Evolutionary conservation across 2,888 invertebrate genomes (phyloP).

Genomic region (Hoplodrina ambigua): DNA sequence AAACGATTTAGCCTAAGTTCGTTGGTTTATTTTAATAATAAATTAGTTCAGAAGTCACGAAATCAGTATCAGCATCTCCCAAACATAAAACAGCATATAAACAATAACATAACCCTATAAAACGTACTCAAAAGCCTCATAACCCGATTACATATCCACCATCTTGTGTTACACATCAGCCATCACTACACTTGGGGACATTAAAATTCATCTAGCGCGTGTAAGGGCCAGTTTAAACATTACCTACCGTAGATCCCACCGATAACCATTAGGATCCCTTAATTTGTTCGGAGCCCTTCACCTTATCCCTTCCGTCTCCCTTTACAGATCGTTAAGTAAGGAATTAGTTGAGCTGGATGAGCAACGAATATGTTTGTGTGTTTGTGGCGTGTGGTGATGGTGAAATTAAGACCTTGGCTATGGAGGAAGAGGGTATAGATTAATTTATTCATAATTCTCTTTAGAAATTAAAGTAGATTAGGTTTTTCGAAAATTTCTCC

Average conservation of each 20-base stretch:
- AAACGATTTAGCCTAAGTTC: too few relatives aligned
- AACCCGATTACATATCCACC: conserved; percentile 37
- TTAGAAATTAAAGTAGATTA: too few relatives aligned
- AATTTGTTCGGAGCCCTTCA: conserved; percentile 88
- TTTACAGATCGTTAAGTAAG: conserved; percentile 84
- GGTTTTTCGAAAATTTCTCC: too few relatives aligned
- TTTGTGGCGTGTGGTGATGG: neutral
- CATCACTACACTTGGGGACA: conserved; percentile 69
- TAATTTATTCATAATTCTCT: too few relatives aligned
- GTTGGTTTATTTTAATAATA: too few relatives aligned
- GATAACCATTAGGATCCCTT: conserved; percentile 90
- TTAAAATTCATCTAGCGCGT: conserved; percentile 88
- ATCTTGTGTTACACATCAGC: conserved; percentile 51
- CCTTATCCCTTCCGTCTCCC: conserved; percentile 89
- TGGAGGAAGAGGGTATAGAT: too few relatives aligned
- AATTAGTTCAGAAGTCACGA: too few relatives aligned
- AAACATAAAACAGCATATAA: conserved; percentile 18
- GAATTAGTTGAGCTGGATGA: conserved; percentile 67
- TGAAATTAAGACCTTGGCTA: neutral
- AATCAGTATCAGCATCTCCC: neutral
- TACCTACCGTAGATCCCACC: conserved; percentile 80
- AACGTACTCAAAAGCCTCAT: conserved; percentile 24
- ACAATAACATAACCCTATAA: conserved; percentile 29
- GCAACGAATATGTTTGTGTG: conserved; percentile 32
- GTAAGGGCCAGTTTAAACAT: conserved; percentile 82